Percentiles rank a stretch among this genome's conserved stretches.
phyloP scores from a whole-genome alignment of 2,113 vertebrate genomes.

The Pristiophorus japonicus region DNA sequence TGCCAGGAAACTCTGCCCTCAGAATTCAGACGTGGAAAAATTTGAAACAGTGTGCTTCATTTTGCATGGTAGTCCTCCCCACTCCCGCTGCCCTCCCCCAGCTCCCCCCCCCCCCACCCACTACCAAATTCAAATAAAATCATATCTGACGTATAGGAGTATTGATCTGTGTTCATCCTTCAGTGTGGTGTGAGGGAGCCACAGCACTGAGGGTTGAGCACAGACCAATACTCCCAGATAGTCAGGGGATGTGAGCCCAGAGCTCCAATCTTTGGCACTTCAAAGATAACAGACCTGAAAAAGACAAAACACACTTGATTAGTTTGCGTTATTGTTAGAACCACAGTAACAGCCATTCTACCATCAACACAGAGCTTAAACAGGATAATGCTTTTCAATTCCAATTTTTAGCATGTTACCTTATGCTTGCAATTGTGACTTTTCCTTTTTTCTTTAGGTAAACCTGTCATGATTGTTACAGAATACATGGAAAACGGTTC shows the following conservation, averaged over 20 bases:
- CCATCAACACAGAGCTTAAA: not conserved
- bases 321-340: not conserved
- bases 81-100: too few species aligned
- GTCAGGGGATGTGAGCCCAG: not conserved
- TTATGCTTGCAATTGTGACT: not conserved
- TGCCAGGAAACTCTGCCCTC: not conserved
- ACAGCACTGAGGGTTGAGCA: not conserved
- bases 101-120: too few species aligned
- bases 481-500: constrained; percentile 87
- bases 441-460: constrained; percentile 57
- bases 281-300: not conserved
- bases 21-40: not conserved
- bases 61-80: not conserved
- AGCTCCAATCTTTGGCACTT: not conserved
- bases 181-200: not conserved
- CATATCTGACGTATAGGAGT: not conserved
- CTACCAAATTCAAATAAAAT: not conserved
- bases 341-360: not conserved
- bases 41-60: not conserved
- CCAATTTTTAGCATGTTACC: not conserved
- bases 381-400: not conserved
- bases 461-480: constrained; percentile 82
- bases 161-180: not conserved
- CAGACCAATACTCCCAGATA: too few species aligned
- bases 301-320: not conserved